Evolutionary conservation across 1,140 invertebrate species (phyloP).

Genomic region (Meloidogyne floridensis): DNA sequence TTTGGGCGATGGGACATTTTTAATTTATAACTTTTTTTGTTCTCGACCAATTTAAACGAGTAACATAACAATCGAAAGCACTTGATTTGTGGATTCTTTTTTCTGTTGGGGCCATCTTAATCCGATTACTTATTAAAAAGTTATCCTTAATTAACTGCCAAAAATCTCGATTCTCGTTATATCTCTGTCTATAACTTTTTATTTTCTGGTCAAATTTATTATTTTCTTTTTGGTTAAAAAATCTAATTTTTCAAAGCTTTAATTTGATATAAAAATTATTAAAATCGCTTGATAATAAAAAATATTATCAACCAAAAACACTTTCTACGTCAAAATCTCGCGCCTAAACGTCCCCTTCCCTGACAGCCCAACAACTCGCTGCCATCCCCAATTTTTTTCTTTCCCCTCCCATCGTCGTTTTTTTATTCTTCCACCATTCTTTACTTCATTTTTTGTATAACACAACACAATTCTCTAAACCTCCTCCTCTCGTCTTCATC

Average conservation of each 20-base stretch:
- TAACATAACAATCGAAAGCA: background rate
- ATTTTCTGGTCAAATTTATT: too few species aligned
- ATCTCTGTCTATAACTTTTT: too few species aligned
- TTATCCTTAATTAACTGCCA: background rate
- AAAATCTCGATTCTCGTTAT: too few species aligned
- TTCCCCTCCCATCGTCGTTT: background rate
- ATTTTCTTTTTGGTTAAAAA: too few species aligned
- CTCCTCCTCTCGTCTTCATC: background rate
- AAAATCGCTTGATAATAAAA: background rate
- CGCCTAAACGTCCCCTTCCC: background rate
- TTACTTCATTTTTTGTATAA: background rate
- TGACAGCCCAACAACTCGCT: background rate
- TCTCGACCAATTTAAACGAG: background rate
- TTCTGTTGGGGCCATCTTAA: background rate
- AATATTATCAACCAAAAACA: background rate
- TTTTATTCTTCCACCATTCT: conserved; percentile 2
- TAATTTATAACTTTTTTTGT: background rate
- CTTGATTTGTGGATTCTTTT: background rate
- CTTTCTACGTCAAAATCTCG: background rate
- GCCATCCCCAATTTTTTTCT: background rate
- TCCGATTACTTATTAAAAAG: background rate
- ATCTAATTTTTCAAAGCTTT: too few species aligned
- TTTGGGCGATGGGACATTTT: too few species aligned
- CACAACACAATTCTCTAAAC: background rate
- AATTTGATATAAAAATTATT: background rate